Conservation (phyloP, 2,888 invertebrate genomes). For the Cerastis leucographa region DNA sequence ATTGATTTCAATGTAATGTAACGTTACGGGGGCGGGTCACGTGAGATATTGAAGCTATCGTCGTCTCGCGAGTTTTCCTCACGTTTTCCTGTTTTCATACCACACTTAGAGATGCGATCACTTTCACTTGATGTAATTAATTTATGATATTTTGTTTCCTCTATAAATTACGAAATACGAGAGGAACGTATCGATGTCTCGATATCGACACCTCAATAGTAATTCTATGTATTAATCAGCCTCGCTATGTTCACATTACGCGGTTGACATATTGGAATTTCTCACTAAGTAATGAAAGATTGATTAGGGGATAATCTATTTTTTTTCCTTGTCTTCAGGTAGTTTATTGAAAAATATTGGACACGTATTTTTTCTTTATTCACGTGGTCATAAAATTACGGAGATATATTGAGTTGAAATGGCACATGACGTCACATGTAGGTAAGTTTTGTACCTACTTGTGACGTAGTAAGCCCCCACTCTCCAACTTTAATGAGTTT, state of each 20-base stretch:
- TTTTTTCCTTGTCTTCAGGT: too few relatives aligned
- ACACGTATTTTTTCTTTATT: too few relatives aligned
- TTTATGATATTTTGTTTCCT: conserved; percentile 16
- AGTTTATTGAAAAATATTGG: too few relatives aligned
- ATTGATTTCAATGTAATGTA: conserved; percentile 46
- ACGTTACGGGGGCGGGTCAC: conserved; percentile 7
- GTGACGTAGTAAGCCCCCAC: too few relatives aligned
- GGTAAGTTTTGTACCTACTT: too few relatives aligned
- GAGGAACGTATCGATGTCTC: conserved; percentile 15
- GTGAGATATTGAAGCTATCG: conserved; percentile 16
- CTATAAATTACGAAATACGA: conserved; percentile 27
- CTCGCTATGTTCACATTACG: background rate
- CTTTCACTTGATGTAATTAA: conserved; percentile 12
- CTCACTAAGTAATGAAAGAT: background rate
- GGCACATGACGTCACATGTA: too few relatives aligned
- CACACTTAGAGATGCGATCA: background rate
- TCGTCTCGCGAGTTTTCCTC: conserved; percentile 27
- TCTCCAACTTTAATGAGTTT: too few relatives aligned
- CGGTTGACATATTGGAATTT: background rate
- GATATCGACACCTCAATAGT: background rate
- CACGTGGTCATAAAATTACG: too few relatives aligned
- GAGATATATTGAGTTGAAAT: too few relatives aligned
- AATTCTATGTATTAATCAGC: conserved; percentile 18
- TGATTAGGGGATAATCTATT: too few relatives aligned
- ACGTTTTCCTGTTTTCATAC: conserved; percentile 42